Evolutionary conservation across 2,797 vertebrate genomes (phyloP).

Genomic region (Poecilia picta): DNA sequence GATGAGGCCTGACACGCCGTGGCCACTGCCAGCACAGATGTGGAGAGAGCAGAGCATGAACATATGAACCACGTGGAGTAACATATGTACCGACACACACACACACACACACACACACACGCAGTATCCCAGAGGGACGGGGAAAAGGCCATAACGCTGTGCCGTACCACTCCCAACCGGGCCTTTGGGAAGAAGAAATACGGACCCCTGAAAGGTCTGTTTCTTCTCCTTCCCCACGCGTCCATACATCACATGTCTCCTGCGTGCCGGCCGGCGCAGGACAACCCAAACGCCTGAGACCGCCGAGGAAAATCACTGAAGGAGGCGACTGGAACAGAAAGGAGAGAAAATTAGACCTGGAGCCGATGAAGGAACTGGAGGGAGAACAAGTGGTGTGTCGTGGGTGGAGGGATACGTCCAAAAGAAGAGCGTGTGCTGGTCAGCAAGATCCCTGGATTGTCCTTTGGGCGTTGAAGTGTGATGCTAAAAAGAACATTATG

Average conservation of each 20-base stretch:
- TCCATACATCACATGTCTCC: constrained; percentile 66
- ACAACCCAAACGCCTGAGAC: constrained; percentile 43
- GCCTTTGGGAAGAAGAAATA: constrained; percentile 60
- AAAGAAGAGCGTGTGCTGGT: constrained; percentile 31
- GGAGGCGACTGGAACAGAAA: constrained; percentile 33
- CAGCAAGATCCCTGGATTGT: constrained; percentile 3
- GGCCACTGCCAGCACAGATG: constrained; percentile 71
- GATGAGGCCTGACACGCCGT: constrained; percentile 76
- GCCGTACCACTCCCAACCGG: constrained; percentile 55
- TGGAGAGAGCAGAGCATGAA: constrained; percentile 71
- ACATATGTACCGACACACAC: constrained; percentile 20
- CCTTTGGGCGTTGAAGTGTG: not conserved
- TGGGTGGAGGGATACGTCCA: constrained; percentile 46
- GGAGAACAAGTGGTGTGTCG: constrained; percentile 31
- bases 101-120: constrained; percentile 18
- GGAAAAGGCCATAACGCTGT: constrained; percentile 61
- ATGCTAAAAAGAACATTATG: not conserved
- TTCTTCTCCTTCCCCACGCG: constrained; percentile 57
- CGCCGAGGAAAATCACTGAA: constrained; percentile 46
- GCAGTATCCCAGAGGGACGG: constrained; percentile 50
- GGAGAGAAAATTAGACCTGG: constrained; percentile 33
- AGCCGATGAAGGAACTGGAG: constrained; percentile 36
- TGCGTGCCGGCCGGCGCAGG: constrained; percentile 34
- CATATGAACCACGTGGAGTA: constrained; percentile 66
- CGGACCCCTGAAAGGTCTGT: constrained; percentile 55